A percentile compares a stretch with the other conserved stretches of the same genome.
phyloP scores from a whole-genome alignment of 2,113 vertebrate species.

The Trematocara unimaculatum region DNA sequence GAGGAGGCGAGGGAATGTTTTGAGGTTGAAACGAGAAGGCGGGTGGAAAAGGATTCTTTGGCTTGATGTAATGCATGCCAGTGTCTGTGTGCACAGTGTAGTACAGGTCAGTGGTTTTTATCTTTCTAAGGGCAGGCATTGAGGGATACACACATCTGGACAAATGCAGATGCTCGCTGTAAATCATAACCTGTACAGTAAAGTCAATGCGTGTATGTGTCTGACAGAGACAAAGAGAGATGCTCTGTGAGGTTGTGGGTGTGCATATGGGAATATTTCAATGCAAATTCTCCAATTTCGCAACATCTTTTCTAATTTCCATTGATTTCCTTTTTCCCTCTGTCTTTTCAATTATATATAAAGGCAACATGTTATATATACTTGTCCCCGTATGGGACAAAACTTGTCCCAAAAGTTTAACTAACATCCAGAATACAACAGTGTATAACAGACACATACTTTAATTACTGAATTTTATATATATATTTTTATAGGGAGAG shows the following conservation, averaged over 20 bases:
- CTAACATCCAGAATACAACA: background rate
- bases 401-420: background rate
- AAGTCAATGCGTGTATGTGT: slow-evolving; percentile 26
- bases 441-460: background rate
- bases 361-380: background rate
- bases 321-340: background rate
- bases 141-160: slow-evolving; percentile 71
- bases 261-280: slow-evolving; percentile 24
- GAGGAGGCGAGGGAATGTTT: slow-evolving; percentile 60
- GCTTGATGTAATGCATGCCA: slow-evolving; percentile 69
- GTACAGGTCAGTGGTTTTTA: slow-evolving; percentile 68
- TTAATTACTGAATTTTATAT: background rate
- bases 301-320: background rate
- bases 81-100: slow-evolving; percentile 47
- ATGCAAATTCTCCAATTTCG: background rate
- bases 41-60: slow-evolving; percentile 53
- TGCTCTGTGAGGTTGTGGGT: slow-evolving; percentile 15
- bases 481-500: background rate
- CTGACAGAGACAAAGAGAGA: slow-evolving; percentile 29
- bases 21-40: slow-evolving; percentile 29
- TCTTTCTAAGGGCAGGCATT: slow-evolving; percentile 60
- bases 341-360: background rate
- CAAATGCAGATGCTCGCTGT: slow-evolving; percentile 60
- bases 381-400: background rate
- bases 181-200: slow-evolving; percentile 58